phyloP scores from a whole-genome alignment of 2,888 invertebrate species.

The Bugula neritina region DNA sequence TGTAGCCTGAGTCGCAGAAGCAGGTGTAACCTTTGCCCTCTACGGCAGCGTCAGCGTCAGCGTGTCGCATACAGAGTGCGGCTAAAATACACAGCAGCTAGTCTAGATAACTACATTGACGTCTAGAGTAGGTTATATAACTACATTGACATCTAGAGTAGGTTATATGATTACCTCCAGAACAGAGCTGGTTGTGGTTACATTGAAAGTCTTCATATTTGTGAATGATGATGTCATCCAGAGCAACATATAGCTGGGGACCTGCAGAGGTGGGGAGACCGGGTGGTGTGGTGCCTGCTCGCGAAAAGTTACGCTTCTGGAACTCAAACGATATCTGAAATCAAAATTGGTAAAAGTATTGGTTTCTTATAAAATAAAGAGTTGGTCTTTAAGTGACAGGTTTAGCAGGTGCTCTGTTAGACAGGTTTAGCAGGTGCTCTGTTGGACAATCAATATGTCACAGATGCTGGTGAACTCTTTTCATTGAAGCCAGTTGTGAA shows the following conservation, averaged over 20 bases:
- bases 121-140: neutral
- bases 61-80: neutral
- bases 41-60: neutral
- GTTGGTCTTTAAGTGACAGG: no score
- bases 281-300: neutral
- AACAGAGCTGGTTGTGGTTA: constrained; percentile 7
- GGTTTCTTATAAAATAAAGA: no score
- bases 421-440: no score
- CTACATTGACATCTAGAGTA: neutral
- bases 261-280: neutral
- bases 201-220: neutral
- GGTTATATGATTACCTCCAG: neutral
- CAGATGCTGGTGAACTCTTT: no score
- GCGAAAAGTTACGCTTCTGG: neutral
- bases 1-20: neutral
- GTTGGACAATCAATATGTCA: no score
- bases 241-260: neutral
- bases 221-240: constrained; percentile 1
- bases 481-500: no score
- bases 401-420: no score
- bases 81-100: constrained; percentile 3
- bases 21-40: neutral
- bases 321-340: constrained; percentile 23
- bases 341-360: no score
- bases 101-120: no score